phyloP scores from a whole-genome alignment of 2,888 invertebrate genomes.

The Lathronympha strigana region DNA sequence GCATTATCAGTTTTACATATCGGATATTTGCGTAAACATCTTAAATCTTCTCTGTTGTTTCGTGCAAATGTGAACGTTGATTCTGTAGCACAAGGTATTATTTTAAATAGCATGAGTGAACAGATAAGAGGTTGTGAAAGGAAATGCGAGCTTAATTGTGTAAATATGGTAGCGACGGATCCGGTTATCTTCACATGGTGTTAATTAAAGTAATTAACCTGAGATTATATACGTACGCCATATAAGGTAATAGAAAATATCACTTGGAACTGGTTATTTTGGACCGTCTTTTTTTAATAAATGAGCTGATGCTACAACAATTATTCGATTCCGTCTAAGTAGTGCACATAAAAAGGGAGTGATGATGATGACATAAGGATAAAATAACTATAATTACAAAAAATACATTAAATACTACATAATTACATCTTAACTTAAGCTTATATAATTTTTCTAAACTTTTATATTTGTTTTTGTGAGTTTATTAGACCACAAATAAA shows the following conservation, averaged over 20 bases:
- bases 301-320: background rate
- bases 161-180: constrained; percentile 7
- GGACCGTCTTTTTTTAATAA: background rate
- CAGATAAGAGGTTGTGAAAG: background rate
- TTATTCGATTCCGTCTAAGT: no score
- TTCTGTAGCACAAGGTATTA: background rate
- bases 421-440: no score
- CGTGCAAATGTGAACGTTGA: background rate
- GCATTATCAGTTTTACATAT: constrained; percentile 4
- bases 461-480: no score
- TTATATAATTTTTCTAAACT: no score
- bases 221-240: constrained; percentile 10
- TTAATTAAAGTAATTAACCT: constrained; percentile 34
- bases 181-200: constrained; percentile 16
- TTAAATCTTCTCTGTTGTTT: background rate
- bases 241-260: constrained; percentile 6
- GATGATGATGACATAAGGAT: no score
- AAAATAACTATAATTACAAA: no score
- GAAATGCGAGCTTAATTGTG: constrained; percentile 11
- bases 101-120: background rate
- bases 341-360: no score
- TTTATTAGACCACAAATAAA: no score
- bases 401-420: no score
- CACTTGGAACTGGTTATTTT: background rate
- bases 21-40: background rate